Evolutionary conservation across 2,113 vertebrate genomes (phyloP), one percentile per base, ranked within the genome.

Genomic region (Paramisgurnus dabryanus): DNA sequence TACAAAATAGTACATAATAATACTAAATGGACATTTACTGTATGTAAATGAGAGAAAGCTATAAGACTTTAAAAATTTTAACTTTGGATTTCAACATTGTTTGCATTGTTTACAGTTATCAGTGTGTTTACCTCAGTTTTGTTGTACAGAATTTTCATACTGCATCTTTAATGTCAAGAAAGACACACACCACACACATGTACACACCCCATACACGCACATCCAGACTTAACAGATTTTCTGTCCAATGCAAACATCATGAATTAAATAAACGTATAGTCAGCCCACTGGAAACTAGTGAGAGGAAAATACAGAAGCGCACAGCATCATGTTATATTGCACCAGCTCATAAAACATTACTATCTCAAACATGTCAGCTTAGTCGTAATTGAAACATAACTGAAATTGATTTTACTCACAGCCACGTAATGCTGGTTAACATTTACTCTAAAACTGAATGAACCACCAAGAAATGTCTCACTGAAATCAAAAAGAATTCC

Each of bases 181-280:
- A 13, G 64, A 78, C 22, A 18, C 49, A 57, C 49, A 40, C 4
- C 47, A 39, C 12, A 39, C 47, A 22, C n/a, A 53, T 11, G 45
- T n/a, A n/a, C 15, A 4, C 40, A 68, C 12, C 40, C 4, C 57
- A 15, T 17, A 43, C 5, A 41, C 17, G 12, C 9, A 57, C 18
- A 7, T 7, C 34, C 58, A 65, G 4, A 57, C 13, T 55, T 67
- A n/a, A 50, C 68, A 61, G 66, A 55, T 68, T 9, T 66, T 18
- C 22, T 58, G 39, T 61, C 43, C 47, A 67, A 41, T 6, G 60
- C 61, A 79, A 79, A 82, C 53, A 81, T 57, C 15, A 79, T 75
- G 65, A 81, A 71, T 66, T 39, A 53, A 60, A 60, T 17, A 77
- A 79, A 22, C 3, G n/a, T 5, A 18, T 58, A 75, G 18, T 65